Evolutionary conservation across 2,797 vertebrate genomes (phyloP), one percentile per base, ranked within the genome.

Genomic region (Gallinago stenura): DNA sequence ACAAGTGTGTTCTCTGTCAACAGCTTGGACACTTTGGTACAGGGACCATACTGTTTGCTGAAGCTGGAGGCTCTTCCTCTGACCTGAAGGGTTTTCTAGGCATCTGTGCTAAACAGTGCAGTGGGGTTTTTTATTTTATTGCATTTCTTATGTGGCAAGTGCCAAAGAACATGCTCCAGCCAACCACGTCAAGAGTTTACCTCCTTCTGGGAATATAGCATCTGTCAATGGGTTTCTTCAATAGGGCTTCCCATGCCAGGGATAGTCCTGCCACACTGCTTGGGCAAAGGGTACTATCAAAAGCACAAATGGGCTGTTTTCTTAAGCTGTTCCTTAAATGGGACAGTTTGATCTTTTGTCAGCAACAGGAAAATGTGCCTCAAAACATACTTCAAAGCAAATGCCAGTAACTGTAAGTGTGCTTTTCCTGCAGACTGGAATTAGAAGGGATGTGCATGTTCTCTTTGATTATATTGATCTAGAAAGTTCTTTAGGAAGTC

Each of bases 401-500:
- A 83, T 35, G 33, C 24, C 65, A 72, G 84, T 57, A 75, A 57
- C 70, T 62, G 10, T 26, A 61, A 43, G 30, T 22, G 51, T 33
- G 53, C 35, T 90, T 83, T 91, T 87, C 69, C 58, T 81, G 45
- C 24, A 75, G 70, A 28, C 30, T 68, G 33, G 72, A 89, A 81
- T 81, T 85, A 87, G 66, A 94, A 66, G 9, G 33, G 15, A 91
- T 66, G 19, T 69, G 41, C 35, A 28, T 0, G 0, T 91, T 95
- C 26, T 54, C 37, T 91, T 91, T 92, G 84, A 90, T 91, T 89
- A 35, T 78, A 96, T 83, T 86, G 87, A 93, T 93, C 92, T 83
- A 85, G 68, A 92, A 95, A 24, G 69, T 69, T 94, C 57, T 35
- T 85, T 69, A 61, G 68, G 61, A 83, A 90, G 30, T 24, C 79